Conservation (phyloP, 2,113 vertebrate species). For the Bucco capensis region DNA sequence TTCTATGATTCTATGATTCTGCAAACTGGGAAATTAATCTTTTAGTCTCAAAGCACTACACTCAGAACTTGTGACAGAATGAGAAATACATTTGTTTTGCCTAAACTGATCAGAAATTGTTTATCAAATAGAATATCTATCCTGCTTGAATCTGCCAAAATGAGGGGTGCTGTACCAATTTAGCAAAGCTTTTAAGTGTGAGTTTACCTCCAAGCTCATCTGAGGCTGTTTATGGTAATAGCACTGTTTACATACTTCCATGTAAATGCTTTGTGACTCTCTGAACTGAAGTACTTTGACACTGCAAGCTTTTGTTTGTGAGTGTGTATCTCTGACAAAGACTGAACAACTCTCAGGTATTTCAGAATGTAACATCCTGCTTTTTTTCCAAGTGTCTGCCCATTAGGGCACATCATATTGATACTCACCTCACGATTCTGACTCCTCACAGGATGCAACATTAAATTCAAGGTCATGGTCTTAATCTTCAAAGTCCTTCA, state of each 20-base stretch:
- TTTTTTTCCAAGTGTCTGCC: neutral
- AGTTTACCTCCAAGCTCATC: neutral
- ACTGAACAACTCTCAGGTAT: neutral
- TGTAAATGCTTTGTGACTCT: neutral
- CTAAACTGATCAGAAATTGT: neutral
- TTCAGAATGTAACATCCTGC: neutral
- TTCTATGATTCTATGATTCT: no score
- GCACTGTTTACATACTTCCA: neutral
- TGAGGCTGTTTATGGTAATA: neutral
- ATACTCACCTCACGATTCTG: neutral
- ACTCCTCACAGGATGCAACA: neutral
- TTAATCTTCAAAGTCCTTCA: conserved; percentile 59
- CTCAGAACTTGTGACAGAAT: neutral
- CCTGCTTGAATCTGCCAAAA: neutral
- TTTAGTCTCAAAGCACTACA: neutral
- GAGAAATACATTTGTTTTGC: neutral
- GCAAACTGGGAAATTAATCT: neutral
- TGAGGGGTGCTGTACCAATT: neutral
- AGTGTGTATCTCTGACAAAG: neutral
- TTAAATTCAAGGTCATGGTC: conserved; percentile 51
- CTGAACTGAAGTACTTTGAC: neutral
- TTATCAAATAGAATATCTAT: neutral
- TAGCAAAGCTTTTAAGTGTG: neutral
- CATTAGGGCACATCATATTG: neutral
- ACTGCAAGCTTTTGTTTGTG: neutral